These are phyloP conservation scores for Thripadectes ignobilis DNA, from an alignment of 2,797 vertebrate genomes.

Conservation along the genomic window DNA sequence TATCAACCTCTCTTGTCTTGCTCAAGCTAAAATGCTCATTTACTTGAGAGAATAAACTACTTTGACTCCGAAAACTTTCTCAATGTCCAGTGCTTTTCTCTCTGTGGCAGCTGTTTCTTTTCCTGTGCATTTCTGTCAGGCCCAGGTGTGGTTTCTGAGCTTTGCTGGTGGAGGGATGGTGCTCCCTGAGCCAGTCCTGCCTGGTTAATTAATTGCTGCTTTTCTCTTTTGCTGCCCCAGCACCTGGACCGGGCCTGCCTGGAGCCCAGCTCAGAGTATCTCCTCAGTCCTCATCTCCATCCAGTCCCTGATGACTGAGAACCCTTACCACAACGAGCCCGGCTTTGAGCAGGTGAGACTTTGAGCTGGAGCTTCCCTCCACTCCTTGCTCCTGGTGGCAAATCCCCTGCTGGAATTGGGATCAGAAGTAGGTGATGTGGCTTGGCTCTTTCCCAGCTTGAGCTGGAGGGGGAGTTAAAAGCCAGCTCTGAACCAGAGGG, in stretches of 20 bases:
- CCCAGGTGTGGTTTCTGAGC: background rate
- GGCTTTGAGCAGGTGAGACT: conserved; percentile 95
- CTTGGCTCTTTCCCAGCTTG: background rate
- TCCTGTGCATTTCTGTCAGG: background rate
- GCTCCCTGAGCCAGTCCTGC: background rate
- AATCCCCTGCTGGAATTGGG: background rate
- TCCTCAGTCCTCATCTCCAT: conserved; percentile 98
- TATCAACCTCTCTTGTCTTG: background rate
- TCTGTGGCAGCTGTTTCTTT: background rate
- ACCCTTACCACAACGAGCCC: conserved; percentile 97
- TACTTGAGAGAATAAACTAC: background rate
- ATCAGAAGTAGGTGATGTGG: background rate
- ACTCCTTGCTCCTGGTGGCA: background rate
- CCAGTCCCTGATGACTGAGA: conserved; percentile 99
- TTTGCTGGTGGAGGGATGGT: background rate
- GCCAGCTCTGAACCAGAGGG: background rate
- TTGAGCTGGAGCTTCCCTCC: background rate
- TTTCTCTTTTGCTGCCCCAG: conserved; percentile 71
- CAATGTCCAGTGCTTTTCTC: background rate
- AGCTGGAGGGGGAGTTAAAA: background rate
- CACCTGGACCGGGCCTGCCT: conserved; percentile 97
- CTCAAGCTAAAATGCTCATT: background rate
- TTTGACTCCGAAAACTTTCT: background rate
- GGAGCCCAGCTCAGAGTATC: conserved; percentile 98
- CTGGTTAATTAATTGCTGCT: background rate